Base-by-base conservation (phyloP, 2,888 invertebrate species). In the Amphiduros pacificus region DNA sequence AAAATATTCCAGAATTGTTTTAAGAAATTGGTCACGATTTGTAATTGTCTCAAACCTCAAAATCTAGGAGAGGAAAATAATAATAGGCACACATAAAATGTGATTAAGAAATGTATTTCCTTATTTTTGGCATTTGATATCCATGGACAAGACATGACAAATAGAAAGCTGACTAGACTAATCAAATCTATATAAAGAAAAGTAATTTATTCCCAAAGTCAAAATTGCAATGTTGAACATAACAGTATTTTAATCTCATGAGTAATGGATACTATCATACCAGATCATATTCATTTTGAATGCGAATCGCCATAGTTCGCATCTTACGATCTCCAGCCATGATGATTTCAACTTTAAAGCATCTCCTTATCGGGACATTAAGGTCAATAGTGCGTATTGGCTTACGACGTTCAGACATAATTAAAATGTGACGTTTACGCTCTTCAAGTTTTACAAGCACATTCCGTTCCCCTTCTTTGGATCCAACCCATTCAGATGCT, bases 221-320 rank as follows among this genome's bases (percentile, higher is more conserved):
- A 14, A 36, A 36, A 36, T 14, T 36, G 14, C 11, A n/a, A n/a
- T n/a, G n/a, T n/a, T n/a, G n/a, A n/a, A n/a, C n/a, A n/a, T n/a
- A n/a, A n/a, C n/a, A n/a, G n/a, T n/a, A n/a, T n/a, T n/a, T n/a
- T n/a, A n/a, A n/a, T n/a, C n/a, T n/a, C n/a, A n/a, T n/a, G n/a
- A n/a, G n/a, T n/a, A n/a, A n/a, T n/a, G n/a, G n/a, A n/a, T n/a
- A n/a, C n/a, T n/a, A 3, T 66, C 77, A 68, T 74, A 86, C 86
- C 77, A 87, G 75, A 77, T 87, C 87, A 69, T 87, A 86, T 68
- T 86, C 85, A 64, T 85, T 82, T 17, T 77, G 74, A 31, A 84
- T 79, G 64, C 83, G 82, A 36, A 87, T 64, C n/a, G 79, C 65
- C 58, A 83, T 79, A 49, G 71, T 62, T 11, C 63, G 52, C 52